Conservation (phyloP, 2,113 vertebrate species). For the Ochotona curzoniae region DNA sequence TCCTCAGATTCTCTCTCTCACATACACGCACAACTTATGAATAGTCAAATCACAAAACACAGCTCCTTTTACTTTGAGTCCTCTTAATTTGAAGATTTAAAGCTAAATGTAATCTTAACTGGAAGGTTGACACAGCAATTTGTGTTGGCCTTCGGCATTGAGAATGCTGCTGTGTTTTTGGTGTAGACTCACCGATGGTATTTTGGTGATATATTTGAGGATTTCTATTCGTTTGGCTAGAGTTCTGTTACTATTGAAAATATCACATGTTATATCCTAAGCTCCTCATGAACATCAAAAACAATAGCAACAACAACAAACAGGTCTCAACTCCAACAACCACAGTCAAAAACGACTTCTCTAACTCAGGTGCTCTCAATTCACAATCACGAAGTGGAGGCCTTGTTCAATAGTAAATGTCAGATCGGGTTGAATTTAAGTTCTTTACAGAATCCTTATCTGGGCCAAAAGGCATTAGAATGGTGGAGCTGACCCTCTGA, state of each 20-base stretch:
- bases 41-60: neutral
- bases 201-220: neutral
- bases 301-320: neutral
- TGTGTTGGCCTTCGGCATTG: neutral
- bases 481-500: neutral
- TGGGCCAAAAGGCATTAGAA: neutral
- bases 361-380: neutral
- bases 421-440: neutral
- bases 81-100: neutral
- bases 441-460: neutral
- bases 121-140: neutral
- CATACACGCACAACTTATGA: neutral
- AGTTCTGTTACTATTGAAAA: neutral
- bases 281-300: neutral
- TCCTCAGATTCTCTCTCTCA: neutral
- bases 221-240: neutral
- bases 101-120: neutral
- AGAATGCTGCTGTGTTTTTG: neutral
- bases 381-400: neutral
- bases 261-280: neutral
- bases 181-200: neutral
- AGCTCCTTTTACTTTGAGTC: constrained; percentile 42
- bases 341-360: neutral
- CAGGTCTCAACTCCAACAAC: neutral
- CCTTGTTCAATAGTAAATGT: neutral